phyloP scores from a whole-genome alignment of 2,888 invertebrate genomes.

The Sturmia bella region DNA sequence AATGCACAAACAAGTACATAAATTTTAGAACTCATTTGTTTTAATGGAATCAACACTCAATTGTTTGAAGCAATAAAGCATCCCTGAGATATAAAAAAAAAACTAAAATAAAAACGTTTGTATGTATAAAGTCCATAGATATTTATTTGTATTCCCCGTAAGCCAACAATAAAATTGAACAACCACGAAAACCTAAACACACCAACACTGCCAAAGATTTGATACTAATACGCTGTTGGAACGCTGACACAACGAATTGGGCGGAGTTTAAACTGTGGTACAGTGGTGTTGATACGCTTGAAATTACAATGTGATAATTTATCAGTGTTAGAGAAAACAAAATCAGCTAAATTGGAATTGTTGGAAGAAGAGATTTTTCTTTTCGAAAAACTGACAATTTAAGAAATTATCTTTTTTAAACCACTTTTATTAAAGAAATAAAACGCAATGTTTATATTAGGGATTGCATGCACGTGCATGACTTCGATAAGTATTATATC shows the following conservation, averaged over 20 bases:
- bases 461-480: no score
- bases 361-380: no score
- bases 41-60: constrained; percentile 3
- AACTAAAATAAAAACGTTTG: no score
- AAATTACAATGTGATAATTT: background rate
- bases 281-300: constrained; percentile 55
- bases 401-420: no score
- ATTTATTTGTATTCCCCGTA: constrained; percentile 9
- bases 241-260: constrained; percentile 58
- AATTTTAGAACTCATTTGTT: background rate
- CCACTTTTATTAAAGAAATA: no score
- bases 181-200: background rate
- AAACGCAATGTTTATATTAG: no score
- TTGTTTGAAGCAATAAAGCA: constrained; percentile 36
- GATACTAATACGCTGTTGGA: constrained; percentile 13
- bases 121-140: background rate
- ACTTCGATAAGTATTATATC: no score
- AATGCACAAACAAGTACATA: no score
- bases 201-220: constrained; percentile 19
- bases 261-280: constrained; percentile 68
- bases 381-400: no score
- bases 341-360: background rate
- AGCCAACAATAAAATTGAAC: constrained; percentile 21
- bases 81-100: constrained; percentile 25
- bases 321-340: background rate